Percentiles rank a stretch among this genome's conserved stretches.
Conservation (phyloP, 2,113 vertebrate genomes). For the Prunella fulvescens region DNA sequence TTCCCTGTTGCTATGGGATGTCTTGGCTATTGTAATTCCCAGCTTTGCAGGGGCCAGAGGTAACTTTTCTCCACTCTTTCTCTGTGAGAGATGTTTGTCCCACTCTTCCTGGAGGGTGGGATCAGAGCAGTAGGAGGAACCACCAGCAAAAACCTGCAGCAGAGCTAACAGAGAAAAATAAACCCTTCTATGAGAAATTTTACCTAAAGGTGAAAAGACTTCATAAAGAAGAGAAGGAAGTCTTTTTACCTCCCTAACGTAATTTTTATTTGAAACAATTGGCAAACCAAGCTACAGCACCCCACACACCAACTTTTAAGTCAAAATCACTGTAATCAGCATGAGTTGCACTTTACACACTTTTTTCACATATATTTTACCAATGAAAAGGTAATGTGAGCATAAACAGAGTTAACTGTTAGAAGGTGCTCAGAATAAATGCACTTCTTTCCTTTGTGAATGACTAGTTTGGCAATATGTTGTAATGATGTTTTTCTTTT, state of each 20-base stretch:
- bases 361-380: background rate
- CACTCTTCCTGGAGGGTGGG: background rate
- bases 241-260: background rate
- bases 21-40: background rate
- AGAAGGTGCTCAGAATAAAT: background rate
- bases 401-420: background rate
- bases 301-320: background rate
- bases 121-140: background rate
- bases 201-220: background rate
- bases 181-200: background rate
- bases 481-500: background rate
- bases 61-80: background rate
- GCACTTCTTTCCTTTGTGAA: background rate
- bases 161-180: background rate
- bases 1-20: background rate
- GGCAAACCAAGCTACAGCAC: background rate
- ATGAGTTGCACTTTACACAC: background rate
- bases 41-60: background rate
- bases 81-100: background rate
- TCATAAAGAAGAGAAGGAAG: background rate
- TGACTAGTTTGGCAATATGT: background rate
- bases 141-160: background rate
- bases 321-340: background rate
- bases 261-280: background rate
- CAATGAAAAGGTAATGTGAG: background rate